phyloP scores from a whole-genome alignment of 2,888 invertebrate genomes.

The Macaria notata region DNA sequence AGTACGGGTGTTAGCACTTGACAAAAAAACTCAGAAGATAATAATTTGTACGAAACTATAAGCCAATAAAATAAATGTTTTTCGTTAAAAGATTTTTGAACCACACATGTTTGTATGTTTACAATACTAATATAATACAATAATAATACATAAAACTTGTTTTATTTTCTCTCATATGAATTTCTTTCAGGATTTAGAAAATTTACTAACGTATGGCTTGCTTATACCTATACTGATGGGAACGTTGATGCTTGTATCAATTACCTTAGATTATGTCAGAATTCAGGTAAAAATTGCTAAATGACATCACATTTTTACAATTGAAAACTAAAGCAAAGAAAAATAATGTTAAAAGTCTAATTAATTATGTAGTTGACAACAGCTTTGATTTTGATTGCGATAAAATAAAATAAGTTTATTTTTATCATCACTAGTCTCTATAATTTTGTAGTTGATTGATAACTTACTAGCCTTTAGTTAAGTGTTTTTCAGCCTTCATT shows the following conservation, averaged over 20 bases:
- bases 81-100: neutral
- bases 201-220: slow-evolving; percentile 1
- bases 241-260: slow-evolving; percentile 36
- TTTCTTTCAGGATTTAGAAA: neutral
- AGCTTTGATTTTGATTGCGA: no score
- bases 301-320: no score
- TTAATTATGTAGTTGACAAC: no score
- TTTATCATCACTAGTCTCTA: no score
- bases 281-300: neutral
- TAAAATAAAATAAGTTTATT: no score
- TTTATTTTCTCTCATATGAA: neutral
- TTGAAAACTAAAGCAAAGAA: no score
- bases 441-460: no score
- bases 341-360: no score
- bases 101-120: neutral
- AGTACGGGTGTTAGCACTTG: neutral
- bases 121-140: no score
- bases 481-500: no score
- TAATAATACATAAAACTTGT: neutral
- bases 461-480: no score
- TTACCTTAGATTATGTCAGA: slow-evolving; percentile 37
- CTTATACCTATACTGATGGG: slow-evolving; percentile 29
- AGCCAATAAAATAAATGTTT: neutral
- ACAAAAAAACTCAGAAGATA: neutral
- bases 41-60: neutral